Evolutionary conservation across 2,113 vertebrate genomes (phyloP), one percentile per base, ranked within the genome.

Genomic region (Nettapus auritus): DNA sequence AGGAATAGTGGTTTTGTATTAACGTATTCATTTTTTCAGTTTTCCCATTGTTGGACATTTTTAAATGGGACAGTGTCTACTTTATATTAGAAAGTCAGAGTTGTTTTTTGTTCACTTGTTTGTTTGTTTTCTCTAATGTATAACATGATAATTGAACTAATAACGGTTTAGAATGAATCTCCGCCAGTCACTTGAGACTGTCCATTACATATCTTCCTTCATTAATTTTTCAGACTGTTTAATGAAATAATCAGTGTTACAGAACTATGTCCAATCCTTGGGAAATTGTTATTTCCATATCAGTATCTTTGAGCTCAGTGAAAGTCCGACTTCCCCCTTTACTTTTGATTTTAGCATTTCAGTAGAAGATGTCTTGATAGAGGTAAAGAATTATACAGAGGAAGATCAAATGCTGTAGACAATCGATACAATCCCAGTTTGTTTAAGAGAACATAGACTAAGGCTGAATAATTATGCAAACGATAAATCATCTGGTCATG

Each of bases 381-480:
- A 64, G 44, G 62, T 55, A 74, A 92, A 59, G 26, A 68, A 80
- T 38, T 73, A 21, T 66, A 74, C 11, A 80, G n/a, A 79, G 48
- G 56, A 89, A 66, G 12, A 55, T 64, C 50, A 73, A 40, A 21
- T 23, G 14, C 46, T 70, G 17, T 34, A 66, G 25, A 40, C 21
- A 73, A 69, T 86, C 73, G 67, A 89, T 82, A 94, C 34, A 89
- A 33, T 64, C 64, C 36, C 19, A 82, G 29, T 67, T 96, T 94
- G 62, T 88, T 97, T 94, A 96, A 62, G 83, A 92, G 42, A 94
- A 86, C 12, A 91, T 22, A 94, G 68, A 44, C 38, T 91, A 85
- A 79, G 34, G 5, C 20, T 94, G 96, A 95, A 95, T 94, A 96
- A 97, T 93, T 96, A 96, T 71, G 34, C 70, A 93, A 94, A 96